Percentiles rank a stretch among this genome's conserved stretches.
These are phyloP conservation scores for Copidosoma floridanum DNA, from an alignment of 1,140 invertebrate species.

Conservation along the genomic window DNA sequence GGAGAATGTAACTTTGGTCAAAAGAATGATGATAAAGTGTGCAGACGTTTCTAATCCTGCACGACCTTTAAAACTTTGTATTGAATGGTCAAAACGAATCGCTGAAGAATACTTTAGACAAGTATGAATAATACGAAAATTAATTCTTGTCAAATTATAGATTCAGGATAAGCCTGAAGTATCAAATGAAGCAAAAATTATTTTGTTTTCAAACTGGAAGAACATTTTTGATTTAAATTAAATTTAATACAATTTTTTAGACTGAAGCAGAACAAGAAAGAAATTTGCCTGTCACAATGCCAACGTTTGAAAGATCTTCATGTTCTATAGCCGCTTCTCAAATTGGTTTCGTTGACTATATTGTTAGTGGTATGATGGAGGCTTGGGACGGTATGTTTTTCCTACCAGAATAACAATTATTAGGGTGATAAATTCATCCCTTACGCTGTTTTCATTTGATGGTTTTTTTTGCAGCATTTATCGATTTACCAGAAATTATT, in stretches of 20 bases:
- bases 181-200: neutral
- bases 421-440: slow-evolving; percentile 1
- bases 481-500: slow-evolving; percentile 88
- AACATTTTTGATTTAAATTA: too few species aligned
- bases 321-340: slow-evolving; percentile 96
- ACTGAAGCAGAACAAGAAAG: slow-evolving; percentile 89
- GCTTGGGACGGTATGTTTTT: slow-evolving; percentile 84
- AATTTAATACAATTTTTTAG: too few species aligned
- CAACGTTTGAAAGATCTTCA: slow-evolving; percentile 88
- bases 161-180: too few species aligned
- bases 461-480: slow-evolving; percentile 72
- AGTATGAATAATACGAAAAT: slow-evolving; percentile 37
- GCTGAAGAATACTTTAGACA: slow-evolving; percentile 91
- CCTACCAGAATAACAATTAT: too few species aligned
- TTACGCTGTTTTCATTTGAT: too few species aligned
- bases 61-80: slow-evolving; percentile 76
- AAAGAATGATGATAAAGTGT: slow-evolving; percentile 96
- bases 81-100: slow-evolving; percentile 88
- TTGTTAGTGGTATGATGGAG: slow-evolving; percentile 96
- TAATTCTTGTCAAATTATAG: too few species aligned
- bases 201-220: neutral
- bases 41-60: slow-evolving; percentile 95
- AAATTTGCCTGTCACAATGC: slow-evolving; percentile 91
- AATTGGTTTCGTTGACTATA: slow-evolving; percentile 95
- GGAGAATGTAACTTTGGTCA: slow-evolving; percentile 81